A percentile compares a stretch with the other conserved stretches of the same genome.
Conservation (phyloP, 2,888 invertebrate genomes). For the Acanthosepion lycidas region DNA sequence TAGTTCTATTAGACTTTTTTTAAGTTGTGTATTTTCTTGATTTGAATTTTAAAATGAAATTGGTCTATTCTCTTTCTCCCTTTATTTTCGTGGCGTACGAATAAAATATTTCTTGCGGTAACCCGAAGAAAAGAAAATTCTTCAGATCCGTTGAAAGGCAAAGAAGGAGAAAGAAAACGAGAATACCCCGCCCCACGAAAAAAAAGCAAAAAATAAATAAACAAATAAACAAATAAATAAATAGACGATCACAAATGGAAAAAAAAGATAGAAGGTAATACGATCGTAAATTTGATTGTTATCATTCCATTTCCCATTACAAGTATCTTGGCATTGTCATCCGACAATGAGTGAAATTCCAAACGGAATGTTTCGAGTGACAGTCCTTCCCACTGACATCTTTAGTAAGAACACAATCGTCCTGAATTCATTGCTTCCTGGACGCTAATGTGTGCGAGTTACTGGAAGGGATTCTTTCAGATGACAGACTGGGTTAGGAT, state of each 20-base stretch:
- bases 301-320: background rate
- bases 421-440: background rate
- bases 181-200: background rate
- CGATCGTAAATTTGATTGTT: background rate
- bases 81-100: background rate
- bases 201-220: background rate
- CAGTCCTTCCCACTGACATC: background rate
- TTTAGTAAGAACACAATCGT: background rate
- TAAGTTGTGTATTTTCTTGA: background rate
- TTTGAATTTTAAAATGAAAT: background rate
- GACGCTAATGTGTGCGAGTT: background rate
- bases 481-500: background rate
- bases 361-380: background rate
- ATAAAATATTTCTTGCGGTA: background rate
- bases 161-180: too few relatives aligned
- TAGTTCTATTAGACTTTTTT: too few relatives aligned
- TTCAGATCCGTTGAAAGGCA: background rate
- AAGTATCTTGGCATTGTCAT: background rate
- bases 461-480: background rate
- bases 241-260: background rate
- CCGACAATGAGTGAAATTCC: background rate
- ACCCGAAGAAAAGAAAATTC: background rate
- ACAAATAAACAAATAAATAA: background rate
- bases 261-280: background rate
- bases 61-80: background rate